Base-by-base conservation (phyloP, 2,797 vertebrate genomes). In the Eulemur rubriventer region DNA sequence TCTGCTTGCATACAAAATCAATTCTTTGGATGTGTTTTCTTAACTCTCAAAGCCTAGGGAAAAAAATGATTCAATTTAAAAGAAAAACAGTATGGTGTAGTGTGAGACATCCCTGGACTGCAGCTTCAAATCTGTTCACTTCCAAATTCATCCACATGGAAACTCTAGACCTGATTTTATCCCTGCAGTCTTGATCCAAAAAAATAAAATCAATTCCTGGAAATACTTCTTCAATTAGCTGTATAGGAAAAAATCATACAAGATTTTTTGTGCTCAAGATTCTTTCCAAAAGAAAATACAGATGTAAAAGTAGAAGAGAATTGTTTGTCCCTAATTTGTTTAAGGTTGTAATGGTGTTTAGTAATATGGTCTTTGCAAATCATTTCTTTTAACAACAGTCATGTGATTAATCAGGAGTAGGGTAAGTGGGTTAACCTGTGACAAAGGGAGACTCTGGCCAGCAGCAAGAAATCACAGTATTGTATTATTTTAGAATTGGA, bases 1-100 rank as follows among this genome's bases (percentile, higher is more conserved):
- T 95, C 81, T 96, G 65, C 70, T 88, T 97, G 83, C n/a, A 75
- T 84, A 91, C 59, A 78, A 86, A 97, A 96, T 79, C 70, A 89
- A 10, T 93, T 89, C 12, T 65, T 80, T 57, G 26, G 35, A 76
- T 96, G 59, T 93, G 55, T 79, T 93, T 83, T 83, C 24, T 94
- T 88, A 97, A 82, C 33, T 89, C 88, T 92, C 84, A 67, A 89
- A 85, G 33, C 38, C 82, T 79, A 88, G 73, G 83, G 70, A 96
- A 67, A 65, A 57, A 95, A 82, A 38, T 76, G 69, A 89, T 61
- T 85, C 63, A 28, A 70, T 85, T 95, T 90, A 33, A 95, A 93
- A 93, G 50, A 48, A 81, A 90, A 95, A 90, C 79, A 89, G 26
- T 80, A n/a, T 81, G 33, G 38, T 96, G 7, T 57, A 92, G 50